Evolutionary conservation across 2,113 vertebrate species (phyloP), one percentile per base, ranked within the genome.

Genomic region (Azemiops feae): DNA sequence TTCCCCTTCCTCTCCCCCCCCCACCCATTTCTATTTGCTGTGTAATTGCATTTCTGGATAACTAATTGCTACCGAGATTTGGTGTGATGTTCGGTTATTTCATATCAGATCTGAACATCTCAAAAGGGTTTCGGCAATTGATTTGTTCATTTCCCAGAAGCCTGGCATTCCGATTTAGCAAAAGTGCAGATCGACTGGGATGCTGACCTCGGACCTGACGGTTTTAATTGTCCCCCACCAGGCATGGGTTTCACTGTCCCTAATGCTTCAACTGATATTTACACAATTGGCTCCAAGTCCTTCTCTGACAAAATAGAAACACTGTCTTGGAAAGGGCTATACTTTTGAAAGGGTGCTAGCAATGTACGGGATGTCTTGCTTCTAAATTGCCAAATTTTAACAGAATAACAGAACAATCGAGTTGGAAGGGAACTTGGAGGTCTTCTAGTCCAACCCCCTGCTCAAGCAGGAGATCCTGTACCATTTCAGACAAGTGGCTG

Each of bases 51-150:
- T 97, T 96, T 95, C 96, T 95, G 92, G 95, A 96, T 97, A 97
- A 98, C 91, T 94, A 97, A 97, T 93, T 96, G 94, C 88, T 95
- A 96, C 96, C 96, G 94, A 96, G 93, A 92, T 95, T 96, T 97
- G 95, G 96, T 96, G 96, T 91, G 95, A 97, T 96, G 96, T 94
- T 97, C 96, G 96, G 96, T 97, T 97, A 97, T 97, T 98, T 97
- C 95, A 96, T 95, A 96, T 96, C 96, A 95, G 94, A 97, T 97
- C 94, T 96, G 96, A 96, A 95, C 94, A 95, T 93, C 53, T 34
- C 90, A 96, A 97, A 96, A 96, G 95, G 94, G 94, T 97, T 95
- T 94, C 92, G 39, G 96, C 97, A 97, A 97, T 96, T 97, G 97
- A 97, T 97, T 97, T 96, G 92, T 89, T 50, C 22, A 94, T 94